phyloP scores from a whole-genome alignment of 2,113 vertebrate species.

The Erpornis zantholeuca region DNA sequence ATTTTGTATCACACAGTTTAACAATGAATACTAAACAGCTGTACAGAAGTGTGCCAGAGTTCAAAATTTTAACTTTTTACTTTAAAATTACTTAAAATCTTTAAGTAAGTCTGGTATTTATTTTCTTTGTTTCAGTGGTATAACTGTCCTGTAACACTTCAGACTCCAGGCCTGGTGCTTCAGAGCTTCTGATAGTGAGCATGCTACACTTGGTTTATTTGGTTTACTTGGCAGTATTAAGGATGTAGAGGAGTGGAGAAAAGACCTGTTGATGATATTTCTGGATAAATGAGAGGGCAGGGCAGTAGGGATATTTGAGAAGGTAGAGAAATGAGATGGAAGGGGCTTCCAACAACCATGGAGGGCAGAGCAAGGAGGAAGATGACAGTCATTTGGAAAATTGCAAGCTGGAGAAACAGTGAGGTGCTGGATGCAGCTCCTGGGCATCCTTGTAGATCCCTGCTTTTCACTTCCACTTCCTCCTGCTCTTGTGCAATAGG shows the following conservation, averaged over 20 bases:
- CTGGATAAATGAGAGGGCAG: not conserved
- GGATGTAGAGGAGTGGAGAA: not conserved
- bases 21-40: not conserved
- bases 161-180: not conserved
- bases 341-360: not conserved
- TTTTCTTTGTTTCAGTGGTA: not conserved
- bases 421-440: not conserved
- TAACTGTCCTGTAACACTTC: not conserved
- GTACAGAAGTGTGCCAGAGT: not conserved
- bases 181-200: not conserved
- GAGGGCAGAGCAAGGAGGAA: not conserved
- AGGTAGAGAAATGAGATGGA: not conserved
- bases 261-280: not conserved
- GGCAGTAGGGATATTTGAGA: not conserved
- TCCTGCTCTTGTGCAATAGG: not conserved
- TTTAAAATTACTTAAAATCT: not conserved
- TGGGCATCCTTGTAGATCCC: not conserved
- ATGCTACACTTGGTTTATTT: not conserved
- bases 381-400: not conserved
- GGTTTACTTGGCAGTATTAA: not conserved
- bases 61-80: not conserved
- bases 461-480: not conserved
- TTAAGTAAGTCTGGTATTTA: not conserved
- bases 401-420: not conserved
- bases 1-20: not conserved